Evolutionary conservation across 2,888 invertebrate genomes (phyloP).

Genomic region (Fragum sueziense): DNA sequence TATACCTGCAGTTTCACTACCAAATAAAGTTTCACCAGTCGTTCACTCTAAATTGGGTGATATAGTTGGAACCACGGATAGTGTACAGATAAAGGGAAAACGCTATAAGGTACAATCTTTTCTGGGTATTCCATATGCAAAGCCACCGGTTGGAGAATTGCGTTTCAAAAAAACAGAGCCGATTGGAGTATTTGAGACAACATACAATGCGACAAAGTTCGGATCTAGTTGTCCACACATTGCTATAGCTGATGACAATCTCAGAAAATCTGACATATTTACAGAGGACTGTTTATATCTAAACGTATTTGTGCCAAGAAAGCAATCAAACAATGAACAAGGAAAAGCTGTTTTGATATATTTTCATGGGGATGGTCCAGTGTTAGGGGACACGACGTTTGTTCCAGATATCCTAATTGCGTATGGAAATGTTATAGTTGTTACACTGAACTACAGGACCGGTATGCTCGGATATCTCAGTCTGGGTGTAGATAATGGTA

Average conservation of each 20-base stretch:
- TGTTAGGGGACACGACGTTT: constrained; percentile 91
- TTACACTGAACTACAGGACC: constrained; percentile 95
- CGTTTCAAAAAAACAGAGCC: constrained; percentile 29
- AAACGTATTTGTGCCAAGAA: constrained; percentile 93
- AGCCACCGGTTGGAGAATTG: background rate
- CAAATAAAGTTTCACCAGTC: background rate
- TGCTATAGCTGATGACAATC: too few species aligned
- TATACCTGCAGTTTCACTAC: too few species aligned
- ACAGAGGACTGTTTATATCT: constrained; percentile 96
- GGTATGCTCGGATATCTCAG: constrained; percentile 97
- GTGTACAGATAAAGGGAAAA: background rate
- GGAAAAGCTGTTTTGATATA: constrained; percentile 91
- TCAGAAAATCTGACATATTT: background rate
- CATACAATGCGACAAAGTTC: background rate
- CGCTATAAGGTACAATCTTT: background rate
- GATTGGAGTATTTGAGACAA: background rate
- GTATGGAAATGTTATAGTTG: constrained; percentile 86
- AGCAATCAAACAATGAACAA: background rate
- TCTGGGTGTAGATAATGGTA: constrained; percentile 89
- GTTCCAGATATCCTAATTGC: constrained; percentile 22
- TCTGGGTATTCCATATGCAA: constrained; percentile 9
- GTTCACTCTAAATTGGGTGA: background rate
- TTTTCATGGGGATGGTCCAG: constrained; percentile 97
- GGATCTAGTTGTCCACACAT: constrained; percentile 15
- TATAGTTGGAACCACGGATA: background rate